Base-by-base conservation (phyloP, 2,797 vertebrate genomes). In the Platyrinchus mystaceus region DNA sequence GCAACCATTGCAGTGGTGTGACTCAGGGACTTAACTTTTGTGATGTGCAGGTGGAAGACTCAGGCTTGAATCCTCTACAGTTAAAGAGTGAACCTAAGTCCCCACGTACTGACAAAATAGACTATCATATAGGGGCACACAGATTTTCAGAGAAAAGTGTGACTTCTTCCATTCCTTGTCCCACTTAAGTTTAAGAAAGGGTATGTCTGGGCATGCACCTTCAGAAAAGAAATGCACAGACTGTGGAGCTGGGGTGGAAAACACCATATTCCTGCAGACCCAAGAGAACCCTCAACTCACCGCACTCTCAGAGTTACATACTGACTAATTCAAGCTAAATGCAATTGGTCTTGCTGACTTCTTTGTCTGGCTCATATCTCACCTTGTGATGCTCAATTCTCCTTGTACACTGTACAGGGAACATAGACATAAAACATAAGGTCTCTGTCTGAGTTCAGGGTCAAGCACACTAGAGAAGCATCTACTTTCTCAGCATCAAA, bases 371-470 rank as follows among this genome's bases (percentile, higher is more conserved):
- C 21, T 62, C 34, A 66, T n/a, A 47, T n/a, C 46, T n/a, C n/a
- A 44, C 41, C 68, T n/a, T 23, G 44, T 9, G 46, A 60, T 0
- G 0, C 32, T 28, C 37, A 68, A 1, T 44, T 56, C n/a, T 71
- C 18, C 53, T 9, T 1, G 3, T 9, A 50, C 1, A 2, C 24
- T 16, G 32, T 0, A 0, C 2, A 68, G 37, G 23, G 58, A 82
- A 41, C 23, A 8, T 0, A 7, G n/a, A 20, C 32, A 68, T 37
- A n/a, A 28, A 55, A 60, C 41, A 14, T 2, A 6, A 81, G 8
- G 18, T 26, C 58, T 49, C 12, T 28, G 32, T 49, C 52, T 49
- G 14, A 70, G n/a, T 9, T 41, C 26, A 73, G 32, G 15, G 5
- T 39, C 37, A 47, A 36, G 52, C 52, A 63, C 3, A 12, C 20